Evolutionary conservation across 2,888 invertebrate genomes (phyloP).

Genomic region (Conchocele bisecta): DNA sequence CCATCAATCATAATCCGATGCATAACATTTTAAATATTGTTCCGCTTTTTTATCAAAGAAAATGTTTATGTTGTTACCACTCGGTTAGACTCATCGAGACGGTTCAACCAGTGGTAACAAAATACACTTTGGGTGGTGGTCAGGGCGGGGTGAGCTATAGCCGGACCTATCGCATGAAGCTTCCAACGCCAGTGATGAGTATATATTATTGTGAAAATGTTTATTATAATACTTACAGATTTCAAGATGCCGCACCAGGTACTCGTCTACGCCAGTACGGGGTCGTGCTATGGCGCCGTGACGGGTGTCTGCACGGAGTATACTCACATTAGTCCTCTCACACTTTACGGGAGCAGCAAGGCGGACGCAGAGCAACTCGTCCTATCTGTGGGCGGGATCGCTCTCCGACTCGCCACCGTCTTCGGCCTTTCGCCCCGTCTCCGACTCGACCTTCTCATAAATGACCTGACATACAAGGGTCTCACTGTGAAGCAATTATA

Average conservation of each 20-base stretch:
- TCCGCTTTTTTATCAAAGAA: too few species aligned
- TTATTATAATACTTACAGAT: too few species aligned
- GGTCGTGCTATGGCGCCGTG: slow-evolving; percentile 81
- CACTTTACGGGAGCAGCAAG: slow-evolving; percentile 76
- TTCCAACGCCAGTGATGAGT: too few species aligned
- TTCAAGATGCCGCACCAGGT: slow-evolving; percentile 11
- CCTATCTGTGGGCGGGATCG: slow-evolving; percentile 70
- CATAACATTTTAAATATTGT: too few species aligned
- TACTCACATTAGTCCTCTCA: slow-evolving; percentile 78
- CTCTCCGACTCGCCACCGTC: slow-evolving; percentile 78
- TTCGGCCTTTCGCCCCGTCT: slow-evolving; percentile 57
- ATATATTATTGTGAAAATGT: too few species aligned
- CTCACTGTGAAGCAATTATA: slow-evolving; percentile 70
- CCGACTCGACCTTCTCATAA: slow-evolving; percentile 14
- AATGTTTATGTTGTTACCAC: too few species aligned
- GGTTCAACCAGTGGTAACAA: too few species aligned
- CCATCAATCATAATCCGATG: too few species aligned
- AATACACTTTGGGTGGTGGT: too few species aligned
- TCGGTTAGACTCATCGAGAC: too few species aligned
- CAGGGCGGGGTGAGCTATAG: too few species aligned
- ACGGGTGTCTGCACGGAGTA: slow-evolving; percentile 78
- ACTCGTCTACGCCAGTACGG: slow-evolving; percentile 62
- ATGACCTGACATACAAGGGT: slow-evolving; percentile 47
- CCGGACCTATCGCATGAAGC: too few species aligned
- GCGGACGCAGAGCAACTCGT: slow-evolving; percentile 55